Conservation (phyloP, 1,140 invertebrate species). For the Drosophila nebulosa region DNA sequence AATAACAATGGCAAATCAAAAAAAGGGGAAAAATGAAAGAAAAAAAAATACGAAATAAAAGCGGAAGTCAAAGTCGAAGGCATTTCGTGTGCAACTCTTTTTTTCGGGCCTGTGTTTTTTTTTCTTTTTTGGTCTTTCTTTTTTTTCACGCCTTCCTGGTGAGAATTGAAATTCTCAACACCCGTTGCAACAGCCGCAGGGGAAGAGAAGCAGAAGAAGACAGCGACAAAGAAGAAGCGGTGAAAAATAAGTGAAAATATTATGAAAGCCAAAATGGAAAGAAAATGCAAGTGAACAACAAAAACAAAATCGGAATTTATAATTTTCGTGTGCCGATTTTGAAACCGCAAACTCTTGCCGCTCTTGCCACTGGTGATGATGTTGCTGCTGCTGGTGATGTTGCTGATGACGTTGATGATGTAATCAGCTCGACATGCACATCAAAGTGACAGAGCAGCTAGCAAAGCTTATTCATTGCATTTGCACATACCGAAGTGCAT, state of each 20-base stretch:
- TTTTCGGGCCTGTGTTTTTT: conserved; percentile 46
- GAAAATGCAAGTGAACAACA: conserved; percentile 57
- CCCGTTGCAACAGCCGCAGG: conserved; percentile 36
- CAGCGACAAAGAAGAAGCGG: conserved; percentile 7
- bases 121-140: conserved; percentile 44
- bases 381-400: conserved; percentile 16
- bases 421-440: conserved; percentile 74
- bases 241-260: conserved; percentile 70
- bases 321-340: conserved; percentile 72
- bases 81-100: conserved; percentile 59
- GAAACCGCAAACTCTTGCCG: conserved; percentile 63
- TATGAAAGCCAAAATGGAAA: conserved; percentile 52
- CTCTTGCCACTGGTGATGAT: conserved; percentile 18
- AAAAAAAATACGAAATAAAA: conserved; percentile 49
- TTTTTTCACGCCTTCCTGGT: conserved; percentile 71
- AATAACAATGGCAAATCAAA: conserved; percentile 34
- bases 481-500: conserved; percentile 55
- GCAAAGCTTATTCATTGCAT: conserved; percentile 74
- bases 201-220: neutral
- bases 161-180: conserved; percentile 69
- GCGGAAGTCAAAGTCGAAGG: conserved; percentile 67
- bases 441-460: conserved; percentile 68
- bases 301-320: conserved; percentile 70
- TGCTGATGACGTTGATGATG: conserved; percentile 45
- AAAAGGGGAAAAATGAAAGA: neutral